These are phyloP conservation scores for Latrodectus elegans DNA, from an alignment of 2,888 invertebrate genomes.

Conservation along the genomic window DNA sequence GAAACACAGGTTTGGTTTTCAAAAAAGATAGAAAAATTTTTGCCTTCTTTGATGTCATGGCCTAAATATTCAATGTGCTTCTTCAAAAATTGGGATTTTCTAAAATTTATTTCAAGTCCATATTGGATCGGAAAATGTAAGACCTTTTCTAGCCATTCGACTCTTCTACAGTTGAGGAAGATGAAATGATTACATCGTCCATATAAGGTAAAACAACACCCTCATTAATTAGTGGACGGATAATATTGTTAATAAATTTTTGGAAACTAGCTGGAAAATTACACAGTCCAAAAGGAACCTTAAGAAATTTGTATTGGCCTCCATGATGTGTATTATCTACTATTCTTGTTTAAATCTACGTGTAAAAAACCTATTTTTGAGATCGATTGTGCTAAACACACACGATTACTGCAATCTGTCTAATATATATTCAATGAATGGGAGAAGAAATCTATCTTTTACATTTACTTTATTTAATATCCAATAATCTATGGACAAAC, in stretches of 20 bases:
- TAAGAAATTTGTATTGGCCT: conserved; percentile 15
- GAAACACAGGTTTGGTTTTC: conserved; percentile 1
- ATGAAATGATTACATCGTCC: conserved; percentile 22
- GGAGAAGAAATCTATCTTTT: conserved; percentile 23
- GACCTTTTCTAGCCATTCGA: not conserved
- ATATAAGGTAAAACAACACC: conserved; percentile 23
- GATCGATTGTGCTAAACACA: conserved; percentile 18
- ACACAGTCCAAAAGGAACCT: not conserved
- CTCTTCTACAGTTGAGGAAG: not conserved
- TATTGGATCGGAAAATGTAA: conserved; percentile 4
- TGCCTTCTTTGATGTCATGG: conserved; percentile 34
- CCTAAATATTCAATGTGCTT: conserved; percentile 20
- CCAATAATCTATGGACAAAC: conserved; percentile 32
- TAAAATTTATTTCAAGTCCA: conserved; percentile 44
- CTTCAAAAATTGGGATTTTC: conserved; percentile 32
- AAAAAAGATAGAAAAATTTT: conserved; percentile 4
- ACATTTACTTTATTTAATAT: conserved; percentile 19
- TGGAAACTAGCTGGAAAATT: conserved; percentile 10
- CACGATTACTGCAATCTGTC: conserved; percentile 18
- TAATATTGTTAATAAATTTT: conserved; percentile 2
- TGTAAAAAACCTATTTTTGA: conserved; percentile 46
- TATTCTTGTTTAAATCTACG: not conserved
- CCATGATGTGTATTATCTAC: conserved; percentile 13
- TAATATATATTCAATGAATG: conserved; percentile 18
- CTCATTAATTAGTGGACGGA: conserved; percentile 1